Percentiles rank a stretch among this genome's conserved stretches.
These are phyloP conservation scores for Miltochrista miniata DNA, from an alignment of 2,888 invertebrate species.

Conservation along the genomic window DNA sequence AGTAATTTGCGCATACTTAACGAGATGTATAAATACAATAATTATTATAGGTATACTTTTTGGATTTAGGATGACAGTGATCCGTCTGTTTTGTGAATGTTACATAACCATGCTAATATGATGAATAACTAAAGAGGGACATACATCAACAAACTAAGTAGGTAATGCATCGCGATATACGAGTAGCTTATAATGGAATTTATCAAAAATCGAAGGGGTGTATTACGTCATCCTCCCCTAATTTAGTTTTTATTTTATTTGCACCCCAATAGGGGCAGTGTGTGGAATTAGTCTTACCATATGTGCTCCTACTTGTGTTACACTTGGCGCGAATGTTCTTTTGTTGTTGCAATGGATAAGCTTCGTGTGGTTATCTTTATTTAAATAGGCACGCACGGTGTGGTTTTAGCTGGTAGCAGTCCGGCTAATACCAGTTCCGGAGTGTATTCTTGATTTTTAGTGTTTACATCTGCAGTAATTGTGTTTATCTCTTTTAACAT, in stretches of 20 bases:
- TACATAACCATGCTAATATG: conserved; percentile 27
- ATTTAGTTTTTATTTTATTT: conserved; percentile 81
- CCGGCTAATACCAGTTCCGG: too few species aligned
- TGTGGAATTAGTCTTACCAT: conserved; percentile 81
- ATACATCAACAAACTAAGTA: conserved; percentile 55
- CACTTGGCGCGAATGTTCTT: conserved; percentile 73
- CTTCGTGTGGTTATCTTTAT: neutral
- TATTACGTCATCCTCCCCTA: conserved; percentile 80
- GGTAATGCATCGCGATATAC: conserved; percentile 65
- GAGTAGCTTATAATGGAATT: conserved; percentile 75
- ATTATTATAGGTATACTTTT: too few species aligned
- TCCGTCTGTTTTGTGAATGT: neutral
- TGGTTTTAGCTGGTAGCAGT: too few species aligned
- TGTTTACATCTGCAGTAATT: too few species aligned
- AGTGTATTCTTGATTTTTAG: too few species aligned
- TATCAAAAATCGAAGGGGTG: conserved; percentile 83
- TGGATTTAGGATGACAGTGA: too few species aligned
- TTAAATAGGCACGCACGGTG: too few species aligned
- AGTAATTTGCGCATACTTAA: too few species aligned
- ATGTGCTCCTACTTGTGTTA: conserved; percentile 80
- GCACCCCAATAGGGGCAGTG: conserved; percentile 69
- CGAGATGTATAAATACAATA: too few species aligned
- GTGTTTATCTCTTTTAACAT: too few species aligned
- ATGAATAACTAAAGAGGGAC: conserved; percentile 45
- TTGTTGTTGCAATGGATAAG: conserved; percentile 41